Evolutionary conservation across 2,113 vertebrate genomes (phyloP).

Genomic region (Oncorhynchus nerka): DNA sequence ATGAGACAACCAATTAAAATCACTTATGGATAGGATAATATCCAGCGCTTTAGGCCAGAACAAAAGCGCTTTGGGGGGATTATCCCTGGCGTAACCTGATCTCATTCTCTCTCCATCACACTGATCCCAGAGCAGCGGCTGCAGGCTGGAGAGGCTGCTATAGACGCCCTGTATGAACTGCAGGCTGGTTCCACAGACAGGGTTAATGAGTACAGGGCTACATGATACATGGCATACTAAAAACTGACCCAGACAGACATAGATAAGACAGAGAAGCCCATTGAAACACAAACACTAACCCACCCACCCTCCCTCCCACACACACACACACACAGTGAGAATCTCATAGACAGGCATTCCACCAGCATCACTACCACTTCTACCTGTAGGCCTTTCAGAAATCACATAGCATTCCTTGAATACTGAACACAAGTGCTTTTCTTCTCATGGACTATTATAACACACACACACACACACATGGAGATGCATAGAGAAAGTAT

Average conservation of each 20-base stretch:
- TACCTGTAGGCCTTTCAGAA: neutral
- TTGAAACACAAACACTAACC: neutral
- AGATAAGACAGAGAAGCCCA: constrained; percentile 11
- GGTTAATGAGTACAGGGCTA: too few relatives aligned
- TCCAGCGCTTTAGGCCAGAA: constrained; percentile 72
- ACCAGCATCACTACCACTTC: neutral
- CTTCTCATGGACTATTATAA: neutral
- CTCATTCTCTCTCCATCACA: constrained; percentile 70
- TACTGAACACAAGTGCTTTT: constrained; percentile 9
- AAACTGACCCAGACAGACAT: constrained; percentile 4
- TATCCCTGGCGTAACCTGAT: constrained; percentile 72
- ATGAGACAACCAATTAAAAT: constrained; percentile 80
- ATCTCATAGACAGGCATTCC: neutral
- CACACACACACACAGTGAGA: neutral
- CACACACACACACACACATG: neutral
- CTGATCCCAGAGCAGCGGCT: constrained; percentile 43
- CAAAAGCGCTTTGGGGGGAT: constrained; percentile 75
- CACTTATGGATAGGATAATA: constrained; percentile 73
- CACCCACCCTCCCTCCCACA: neutral
- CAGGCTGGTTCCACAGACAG: too few relatives aligned
- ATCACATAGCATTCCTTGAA: constrained; percentile 7
- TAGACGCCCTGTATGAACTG: too few relatives aligned
- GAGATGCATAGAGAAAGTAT: neutral
- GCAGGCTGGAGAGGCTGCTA: constrained; percentile 24
- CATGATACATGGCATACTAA: constrained; percentile 4